Evolutionary conservation across 2,888 invertebrate species (phyloP).

Genomic region (Muschampia plurimacula): DNA sequence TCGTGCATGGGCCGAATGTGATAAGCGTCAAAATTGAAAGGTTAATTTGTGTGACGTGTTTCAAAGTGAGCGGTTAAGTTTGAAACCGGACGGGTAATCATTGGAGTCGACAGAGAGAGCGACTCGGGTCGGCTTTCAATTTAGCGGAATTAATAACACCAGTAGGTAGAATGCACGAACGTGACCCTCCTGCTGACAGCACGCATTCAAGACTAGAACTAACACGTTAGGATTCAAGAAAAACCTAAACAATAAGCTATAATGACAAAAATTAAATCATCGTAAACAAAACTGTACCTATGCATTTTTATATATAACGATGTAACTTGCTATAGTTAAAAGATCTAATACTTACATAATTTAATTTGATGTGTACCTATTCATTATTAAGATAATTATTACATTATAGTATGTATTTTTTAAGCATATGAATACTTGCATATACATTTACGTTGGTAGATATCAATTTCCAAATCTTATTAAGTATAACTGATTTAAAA

Average conservation of each 20-base stretch:
- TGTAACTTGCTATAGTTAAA: neutral
- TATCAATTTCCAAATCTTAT: neutral
- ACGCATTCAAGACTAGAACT: slow-evolving; percentile 18
- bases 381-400: no score
- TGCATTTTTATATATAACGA: neutral
- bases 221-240: neutral
- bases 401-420: no score
- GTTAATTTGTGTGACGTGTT: slow-evolving; percentile 46
- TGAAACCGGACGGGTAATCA: slow-evolving; percentile 50
- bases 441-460: neutral
- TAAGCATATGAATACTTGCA: neutral
- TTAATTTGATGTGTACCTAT: no score
- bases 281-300: neutral
- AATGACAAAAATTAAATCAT: neutral
- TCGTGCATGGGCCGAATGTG: slow-evolving; percentile 28
- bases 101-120: slow-evolving; percentile 48
- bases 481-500: neutral
- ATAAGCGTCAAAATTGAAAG: slow-evolving; percentile 42
- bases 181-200: slow-evolving; percentile 49
- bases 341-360: no score
- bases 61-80: slow-evolving; percentile 47
- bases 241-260: neutral
- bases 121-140: slow-evolving; percentile 68
- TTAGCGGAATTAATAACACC: slow-evolving; percentile 70
- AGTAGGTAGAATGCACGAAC: slow-evolving; percentile 51